Evolutionary conservation across 1,140 invertebrate genomes (phyloP), one percentile per base, ranked within the genome.

Genomic region (Calephelis nemesis): DNA sequence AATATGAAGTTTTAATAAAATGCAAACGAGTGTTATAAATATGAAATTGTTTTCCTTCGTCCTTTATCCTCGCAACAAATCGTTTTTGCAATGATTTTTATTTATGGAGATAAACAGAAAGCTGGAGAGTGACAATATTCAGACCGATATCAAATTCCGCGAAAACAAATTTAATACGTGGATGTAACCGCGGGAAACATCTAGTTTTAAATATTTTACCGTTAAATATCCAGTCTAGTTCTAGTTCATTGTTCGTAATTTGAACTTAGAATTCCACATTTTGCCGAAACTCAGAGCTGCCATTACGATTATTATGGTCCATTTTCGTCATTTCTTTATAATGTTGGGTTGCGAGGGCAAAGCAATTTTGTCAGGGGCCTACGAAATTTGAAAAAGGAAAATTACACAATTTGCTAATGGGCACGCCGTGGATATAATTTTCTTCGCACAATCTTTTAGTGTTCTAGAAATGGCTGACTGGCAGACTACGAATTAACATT

Each of bases 391-490:
- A 84, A 86, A 87, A 87, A 89, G 79, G 83, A 89, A 87, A 89
- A 87, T 89, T 87, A 87, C 82, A 85, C 86, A 87, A 88, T 88
- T 85, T 81, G 84, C 78, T 88, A 87, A 87, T 88, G 81, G 87
- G 73, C 67, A 76, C 70, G 78, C 72, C 74, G 75, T 72, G 82
- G 74, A 85, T 85, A 85, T 85, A 81, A 85, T 85, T 83, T 85
- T 84, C 77, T 82, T 82, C 70, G 71, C 70, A 68, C 74, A 74
- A 78, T 82, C 80, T 85, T 83, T 84, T 71, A 67, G 68, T 74
- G 58, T 52, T 64, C 40, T 58, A 30, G 47, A 65, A 65, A 58
- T 52, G 58, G 60, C 11, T 48, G 58, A 68, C 11, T 48, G 12
- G 12, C 7, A 47, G 19, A 62, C 65, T 67, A 40, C 15, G 12